A percentile compares a stretch with the other conserved stretches of the same genome.
Conservation (phyloP, 2,888 invertebrate species). For the Rotaria magnacalcarata region DNA sequence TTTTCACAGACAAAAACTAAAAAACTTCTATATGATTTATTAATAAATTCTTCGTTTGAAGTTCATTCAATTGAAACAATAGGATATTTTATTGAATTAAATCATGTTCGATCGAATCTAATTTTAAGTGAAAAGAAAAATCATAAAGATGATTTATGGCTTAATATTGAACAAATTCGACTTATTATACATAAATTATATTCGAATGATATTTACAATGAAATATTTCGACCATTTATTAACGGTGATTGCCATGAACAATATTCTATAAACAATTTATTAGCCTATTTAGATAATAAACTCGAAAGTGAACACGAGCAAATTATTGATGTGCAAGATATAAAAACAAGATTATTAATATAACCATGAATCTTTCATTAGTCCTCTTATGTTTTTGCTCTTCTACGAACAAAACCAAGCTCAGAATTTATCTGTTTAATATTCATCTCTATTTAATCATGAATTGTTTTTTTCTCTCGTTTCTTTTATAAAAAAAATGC, state of each 20-base stretch:
- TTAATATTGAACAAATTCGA: background rate
- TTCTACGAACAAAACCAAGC: background rate
- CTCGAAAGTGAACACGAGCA: background rate
- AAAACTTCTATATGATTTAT: conserved; percentile 1
- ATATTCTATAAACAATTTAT: background rate
- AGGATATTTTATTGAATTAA: background rate
- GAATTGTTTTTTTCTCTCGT: background rate
- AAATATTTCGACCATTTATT: background rate
- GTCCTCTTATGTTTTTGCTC: background rate
- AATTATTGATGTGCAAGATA: conserved; percentile 5
- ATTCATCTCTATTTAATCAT: background rate
- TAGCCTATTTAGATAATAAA: background rate
- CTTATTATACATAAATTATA: background rate
- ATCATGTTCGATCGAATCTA: background rate
- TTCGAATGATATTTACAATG: background rate
- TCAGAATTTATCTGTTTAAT: background rate
- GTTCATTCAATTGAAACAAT: background rate
- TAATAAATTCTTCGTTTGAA: background rate
- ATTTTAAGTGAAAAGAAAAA: background rate
- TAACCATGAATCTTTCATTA: background rate
- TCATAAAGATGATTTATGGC: background rate
- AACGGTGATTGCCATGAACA: background rate
- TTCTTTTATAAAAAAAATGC: background rate
- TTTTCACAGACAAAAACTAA: background rate
- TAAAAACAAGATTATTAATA: background rate